Base-by-base conservation (phyloP, 2,113 vertebrate genomes). In the Sturnira hondurensis region DNA sequence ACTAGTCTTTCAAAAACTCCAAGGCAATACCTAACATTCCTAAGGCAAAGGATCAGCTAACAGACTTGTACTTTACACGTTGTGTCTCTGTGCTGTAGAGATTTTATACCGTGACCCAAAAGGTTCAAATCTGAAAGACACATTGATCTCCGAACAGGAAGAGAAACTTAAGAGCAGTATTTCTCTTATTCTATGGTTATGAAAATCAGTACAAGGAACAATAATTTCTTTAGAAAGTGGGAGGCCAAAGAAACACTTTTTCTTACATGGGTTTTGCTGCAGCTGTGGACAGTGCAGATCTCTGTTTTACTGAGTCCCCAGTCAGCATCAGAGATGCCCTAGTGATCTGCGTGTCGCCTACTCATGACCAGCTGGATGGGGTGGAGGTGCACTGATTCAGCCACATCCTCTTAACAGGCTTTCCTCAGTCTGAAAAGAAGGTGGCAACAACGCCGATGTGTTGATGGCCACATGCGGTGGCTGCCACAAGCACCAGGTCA, bases 51-150 rank as follows among this genome's bases (percentile, higher is more conserved):
- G 45, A 38, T 89, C 77, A 86, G 47, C 74, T 22, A 81, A 93
- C 15, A 92, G 45, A 89, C 84, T 54, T 92, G 36, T 88, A 88
- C 78, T 91, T 89, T 82, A 85, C 2, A 15, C 82, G n/a, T 73
- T 88, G 33, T 33, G 77, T 54, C 73, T 89, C 43, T 52, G 80
- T 84, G 67, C 89, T 90, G 52, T 84, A 45, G 87, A 94, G 52
- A 93, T 77, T 84, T 67, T 89, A 31, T 92, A 81, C 65, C 50
- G 50, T 67, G 67, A 77, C 47, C 68, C 3, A 50, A 50, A 94
- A 89, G n/a, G 31, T 96, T 95, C 91, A 82, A 73, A 92, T 31
- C 56, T 80, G 76, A 93, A 89, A 92, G 86, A 56, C 36, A 91
- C 45, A 33, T 43, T 93, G 88, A 65, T 91, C 56, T 96, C 54